Conservation (phyloP, 2,888 invertebrate genomes). For the Callosobruchus maculatus region DNA sequence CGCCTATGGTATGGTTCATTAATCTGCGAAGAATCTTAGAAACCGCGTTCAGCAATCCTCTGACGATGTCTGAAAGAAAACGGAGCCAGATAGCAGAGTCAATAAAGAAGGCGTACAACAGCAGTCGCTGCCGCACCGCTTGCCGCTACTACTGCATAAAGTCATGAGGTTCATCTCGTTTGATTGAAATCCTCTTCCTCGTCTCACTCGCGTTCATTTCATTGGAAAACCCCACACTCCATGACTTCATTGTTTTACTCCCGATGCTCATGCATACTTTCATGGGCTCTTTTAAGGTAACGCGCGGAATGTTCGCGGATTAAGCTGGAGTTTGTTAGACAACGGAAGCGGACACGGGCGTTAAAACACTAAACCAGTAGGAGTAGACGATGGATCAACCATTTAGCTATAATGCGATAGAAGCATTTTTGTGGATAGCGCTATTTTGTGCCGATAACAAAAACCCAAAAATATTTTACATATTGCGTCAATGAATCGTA, state of each 20-base stretch:
- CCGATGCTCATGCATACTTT: slow-evolving; percentile 49
- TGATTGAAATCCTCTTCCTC: slow-evolving; percentile 52
- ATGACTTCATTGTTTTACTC: slow-evolving; percentile 48
- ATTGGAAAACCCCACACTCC: slow-evolving; percentile 49
- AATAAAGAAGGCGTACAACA: slow-evolving; percentile 37
- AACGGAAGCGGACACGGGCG: background rate
- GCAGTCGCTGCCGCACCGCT: slow-evolving; percentile 39
- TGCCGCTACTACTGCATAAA: slow-evolving; percentile 49
- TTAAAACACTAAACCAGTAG: background rate
- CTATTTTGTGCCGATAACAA: too few relatives aligned
- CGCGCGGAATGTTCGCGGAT: background rate
- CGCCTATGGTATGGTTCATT: background rate
- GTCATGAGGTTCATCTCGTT: slow-evolving; percentile 53
- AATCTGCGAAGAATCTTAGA: background rate
- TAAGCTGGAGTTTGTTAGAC: background rate
- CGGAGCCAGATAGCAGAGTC: slow-evolving; percentile 29
- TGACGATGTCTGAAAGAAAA: background rate
- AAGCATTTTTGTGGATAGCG: too few relatives aligned
- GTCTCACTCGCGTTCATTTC: slow-evolving; percentile 32
- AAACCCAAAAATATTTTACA: too few relatives aligned
- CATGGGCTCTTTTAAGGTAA: slow-evolving; percentile 36
- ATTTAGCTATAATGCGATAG: too few relatives aligned
- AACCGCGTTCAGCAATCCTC: background rate
- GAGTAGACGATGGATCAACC: too few relatives aligned
- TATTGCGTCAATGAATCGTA: too few relatives aligned